Evolutionary conservation across 1,140 invertebrate species (phyloP).

Genomic region (Myzus persicae): DNA sequence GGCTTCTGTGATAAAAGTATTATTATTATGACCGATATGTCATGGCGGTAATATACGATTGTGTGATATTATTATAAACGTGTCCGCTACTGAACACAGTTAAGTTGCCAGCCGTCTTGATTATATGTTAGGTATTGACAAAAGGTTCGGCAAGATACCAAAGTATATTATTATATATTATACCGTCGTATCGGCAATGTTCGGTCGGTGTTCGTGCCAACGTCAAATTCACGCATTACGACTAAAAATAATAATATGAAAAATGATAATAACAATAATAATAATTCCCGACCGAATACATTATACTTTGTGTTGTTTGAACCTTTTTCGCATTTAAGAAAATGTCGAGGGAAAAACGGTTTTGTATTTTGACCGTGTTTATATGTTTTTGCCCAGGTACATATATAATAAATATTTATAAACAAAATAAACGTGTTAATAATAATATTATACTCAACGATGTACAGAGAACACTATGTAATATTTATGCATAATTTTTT

Average conservation of each 20-base stretch:
- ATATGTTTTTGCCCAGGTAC: not conserved
- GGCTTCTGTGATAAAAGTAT: not conserved
- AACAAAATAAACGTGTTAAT: slow-evolving; percentile 2
- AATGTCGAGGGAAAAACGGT: not conserved
- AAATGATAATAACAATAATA: not conserved
- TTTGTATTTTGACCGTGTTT: not conserved
- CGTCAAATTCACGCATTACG: not conserved
- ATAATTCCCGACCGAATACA: not conserved
- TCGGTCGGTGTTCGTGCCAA: not conserved
- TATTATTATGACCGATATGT: not conserved
- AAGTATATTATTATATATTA: not conserved
- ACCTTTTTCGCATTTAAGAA: not conserved
- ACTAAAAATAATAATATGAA: not conserved
- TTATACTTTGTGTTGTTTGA: not conserved
- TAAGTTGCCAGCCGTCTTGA: not conserved
- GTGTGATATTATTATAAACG: not conserved
- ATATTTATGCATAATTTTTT: not conserved
- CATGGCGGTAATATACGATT: not conserved
- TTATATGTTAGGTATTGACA: not conserved
- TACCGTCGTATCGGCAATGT: not conserved
- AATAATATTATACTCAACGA: not conserved
- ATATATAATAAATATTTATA: not conserved
- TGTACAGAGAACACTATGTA: not conserved
- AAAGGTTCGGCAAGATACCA: not conserved
- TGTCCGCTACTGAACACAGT: not conserved